Conservation (phyloP, 1,140 invertebrate genomes). For the Drosophila ironensis region DNA sequence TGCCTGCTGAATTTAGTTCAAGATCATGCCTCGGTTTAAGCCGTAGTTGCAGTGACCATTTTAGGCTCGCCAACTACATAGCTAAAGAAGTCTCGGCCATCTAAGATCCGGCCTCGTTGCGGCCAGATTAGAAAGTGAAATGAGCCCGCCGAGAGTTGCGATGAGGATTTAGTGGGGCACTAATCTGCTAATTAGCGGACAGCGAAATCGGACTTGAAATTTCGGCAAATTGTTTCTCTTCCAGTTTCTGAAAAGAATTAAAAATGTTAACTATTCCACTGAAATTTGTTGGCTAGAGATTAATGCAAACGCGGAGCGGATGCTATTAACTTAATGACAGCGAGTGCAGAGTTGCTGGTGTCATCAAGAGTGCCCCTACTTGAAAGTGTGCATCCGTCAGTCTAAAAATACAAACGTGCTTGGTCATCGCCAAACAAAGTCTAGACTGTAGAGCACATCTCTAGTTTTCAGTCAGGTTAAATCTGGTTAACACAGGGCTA, state of each 20-base stretch:
- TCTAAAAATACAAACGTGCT: not conserved
- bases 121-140: conserved; percentile 59
- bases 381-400: not conserved
- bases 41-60: conserved; percentile 45
- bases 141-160: conserved; percentile 10
- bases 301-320: not conserved
- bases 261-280: too few relatives aligned
- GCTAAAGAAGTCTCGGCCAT: conserved; percentile 30
- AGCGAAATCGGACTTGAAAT: conserved; percentile 6
- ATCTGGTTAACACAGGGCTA: too few relatives aligned
- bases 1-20: conserved; percentile 61
- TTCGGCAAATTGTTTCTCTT: too few relatives aligned
- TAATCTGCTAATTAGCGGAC: conserved; percentile 49
- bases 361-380: not conserved
- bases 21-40: conserved; percentile 50
- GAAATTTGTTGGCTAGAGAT: too few relatives aligned
- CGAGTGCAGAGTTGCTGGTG: too few relatives aligned
- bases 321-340: not conserved
- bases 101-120: conserved; percentile 38
- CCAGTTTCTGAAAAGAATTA: too few relatives aligned
- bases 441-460: too few relatives aligned
- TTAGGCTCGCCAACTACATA: not conserved
- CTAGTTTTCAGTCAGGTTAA: too few relatives aligned
- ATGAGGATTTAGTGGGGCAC: conserved; percentile 35
- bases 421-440: too few relatives aligned